Evolutionary conservation across 2,113 vertebrate species (phyloP).

Genomic region (Rhinoderma darwinii): DNA sequence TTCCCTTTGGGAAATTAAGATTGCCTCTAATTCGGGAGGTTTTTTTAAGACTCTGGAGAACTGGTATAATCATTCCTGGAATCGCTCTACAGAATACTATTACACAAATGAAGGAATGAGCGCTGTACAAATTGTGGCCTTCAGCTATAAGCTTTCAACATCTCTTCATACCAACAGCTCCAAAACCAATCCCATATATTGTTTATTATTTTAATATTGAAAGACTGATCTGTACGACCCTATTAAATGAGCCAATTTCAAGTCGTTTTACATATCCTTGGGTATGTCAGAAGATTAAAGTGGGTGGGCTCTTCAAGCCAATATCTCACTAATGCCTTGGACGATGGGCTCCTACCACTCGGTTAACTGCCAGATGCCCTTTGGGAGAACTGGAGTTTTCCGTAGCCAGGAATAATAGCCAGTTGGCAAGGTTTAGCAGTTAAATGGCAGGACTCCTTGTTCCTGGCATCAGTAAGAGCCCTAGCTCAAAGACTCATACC

Average conservation of each 20-base stretch:
- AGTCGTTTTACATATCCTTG: background rate
- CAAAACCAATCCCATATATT: background rate
- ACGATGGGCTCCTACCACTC: background rate
- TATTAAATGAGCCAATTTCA: too few species aligned
- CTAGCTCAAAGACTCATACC: too few species aligned
- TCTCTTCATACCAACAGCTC: background rate
- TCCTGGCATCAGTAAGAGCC: background rate
- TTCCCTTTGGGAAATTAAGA: constrained; percentile 7
- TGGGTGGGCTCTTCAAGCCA: background rate
- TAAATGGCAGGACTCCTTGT: background rate
- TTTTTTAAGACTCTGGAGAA: constrained; percentile 9
- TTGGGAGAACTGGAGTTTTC: too few species aligned
- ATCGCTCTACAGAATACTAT: background rate
- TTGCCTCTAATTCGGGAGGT: background rate
- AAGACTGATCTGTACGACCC: background rate
- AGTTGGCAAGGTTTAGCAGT: background rate
- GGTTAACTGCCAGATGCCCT: too few species aligned
- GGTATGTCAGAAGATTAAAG: background rate
- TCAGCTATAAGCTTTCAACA: constrained; percentile 7
- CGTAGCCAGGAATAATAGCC: background rate
- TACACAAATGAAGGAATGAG: constrained; percentile 25
- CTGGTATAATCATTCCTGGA: constrained; percentile 20
- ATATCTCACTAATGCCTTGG: background rate
- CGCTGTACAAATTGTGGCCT: constrained; percentile 26
- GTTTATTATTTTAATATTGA: background rate